phyloP scores from a whole-genome alignment of 92 coral and sea anemone species.

The Epizoanthus stellaris region DNA sequence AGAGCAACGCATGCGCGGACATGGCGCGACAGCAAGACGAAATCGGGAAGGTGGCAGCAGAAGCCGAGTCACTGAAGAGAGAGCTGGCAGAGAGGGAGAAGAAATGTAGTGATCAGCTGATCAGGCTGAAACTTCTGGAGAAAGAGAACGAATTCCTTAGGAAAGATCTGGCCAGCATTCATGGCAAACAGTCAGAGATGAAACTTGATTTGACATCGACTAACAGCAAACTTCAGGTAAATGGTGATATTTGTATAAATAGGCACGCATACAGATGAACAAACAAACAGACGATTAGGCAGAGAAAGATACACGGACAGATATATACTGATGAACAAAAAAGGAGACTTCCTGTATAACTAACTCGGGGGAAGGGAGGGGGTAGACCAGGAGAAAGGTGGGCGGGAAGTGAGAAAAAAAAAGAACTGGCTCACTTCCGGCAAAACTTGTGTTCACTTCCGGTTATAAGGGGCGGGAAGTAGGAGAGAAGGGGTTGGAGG shows the following conservation, averaged over 20 bases:
- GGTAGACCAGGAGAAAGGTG: no score
- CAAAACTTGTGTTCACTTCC: no score
- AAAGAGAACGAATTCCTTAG: constrained; percentile 91
- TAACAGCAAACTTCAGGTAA: constrained; percentile 73
- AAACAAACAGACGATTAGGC: no score
- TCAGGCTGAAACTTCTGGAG: constrained; percentile 67
- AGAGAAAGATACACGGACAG: no score
- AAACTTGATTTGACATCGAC: constrained; percentile 86
- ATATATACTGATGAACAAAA: no score
- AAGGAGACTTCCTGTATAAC: no score
- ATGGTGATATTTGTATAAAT: not conserved
- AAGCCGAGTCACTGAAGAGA: constrained; percentile 66
- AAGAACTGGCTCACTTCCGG: no score
- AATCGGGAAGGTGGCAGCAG: constrained; percentile 70
- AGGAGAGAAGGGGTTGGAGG: no score
- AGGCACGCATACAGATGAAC: no score
- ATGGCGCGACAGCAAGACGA: constrained; percentile 72
- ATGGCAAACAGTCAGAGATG: constrained; percentile 78
- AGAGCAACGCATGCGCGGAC: constrained; percentile 86
- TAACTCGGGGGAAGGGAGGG: no score
- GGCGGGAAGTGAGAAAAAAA: no score
- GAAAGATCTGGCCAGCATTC: constrained; percentile 79
- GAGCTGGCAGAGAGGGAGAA: constrained; percentile 69
- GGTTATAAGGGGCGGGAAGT: no score
- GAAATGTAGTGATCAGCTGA: constrained; percentile 56